Base-by-base conservation (phyloP, 2,888 invertebrate species). In the Parasteatoda lunata region DNA sequence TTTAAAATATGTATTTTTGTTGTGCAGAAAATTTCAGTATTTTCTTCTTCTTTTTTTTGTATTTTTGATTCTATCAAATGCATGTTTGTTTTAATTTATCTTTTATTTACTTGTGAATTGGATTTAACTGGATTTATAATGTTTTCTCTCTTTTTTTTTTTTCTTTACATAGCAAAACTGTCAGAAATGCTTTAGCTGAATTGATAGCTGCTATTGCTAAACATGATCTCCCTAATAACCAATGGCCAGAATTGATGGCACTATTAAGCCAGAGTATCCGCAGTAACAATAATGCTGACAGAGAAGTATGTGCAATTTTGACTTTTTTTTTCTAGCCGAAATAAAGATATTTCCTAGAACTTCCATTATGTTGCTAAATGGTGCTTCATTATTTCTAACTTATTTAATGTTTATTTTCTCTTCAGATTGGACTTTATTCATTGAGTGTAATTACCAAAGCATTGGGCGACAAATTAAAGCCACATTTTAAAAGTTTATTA, bases 121-220 rank as follows among this genome's bases (percentile, higher is more conserved):
- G 13, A 70, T 15, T 30, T 9, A 9, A 5, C 5, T 66, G n/a
- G n/a, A 13, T 66, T 8, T 9, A 66, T 8, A 64, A 49, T 8
- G 9, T 68, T 68, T n/a, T 9, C 59, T 70, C 30, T 48, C 59
- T 8, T 7, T 59, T 47, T 52, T 48, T 11, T 72, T 30, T n/a
- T 0, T 45, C 51, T 64, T 75, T 84, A 86, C 72, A 15, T 89
- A 92, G 92, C 89, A 94, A 94, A 90, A 92, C 92, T 81, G 95
- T 95, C 0, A 94, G 94, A 90, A 95, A 94, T 91, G 93, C 95
- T 0, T 94, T 96, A 89, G 95, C 95, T 3, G 95, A 95, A 91
- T 93, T 96, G 88, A 94, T 96, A 89, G 96, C 95, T 48, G 93
- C 94, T 0, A 92, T 96, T 81, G 94, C 95, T 13, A 95, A 95